Evolutionary conservation across 2,888 invertebrate species (phyloP), one percentile per base, ranked within the genome.

Genomic region (Ophion obscuratus): DNA sequence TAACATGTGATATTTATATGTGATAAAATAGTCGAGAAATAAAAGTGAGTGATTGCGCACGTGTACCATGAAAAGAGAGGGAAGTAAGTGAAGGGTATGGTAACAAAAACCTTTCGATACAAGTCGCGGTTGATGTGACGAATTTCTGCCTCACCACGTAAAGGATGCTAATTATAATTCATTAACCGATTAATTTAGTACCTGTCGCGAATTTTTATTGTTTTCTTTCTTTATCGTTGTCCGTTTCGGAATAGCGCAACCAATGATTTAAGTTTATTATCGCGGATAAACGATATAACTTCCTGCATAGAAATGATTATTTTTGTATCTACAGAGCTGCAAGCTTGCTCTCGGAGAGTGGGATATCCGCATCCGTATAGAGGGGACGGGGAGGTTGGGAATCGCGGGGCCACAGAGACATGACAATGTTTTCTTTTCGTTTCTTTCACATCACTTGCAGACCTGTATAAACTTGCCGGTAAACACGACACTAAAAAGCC

Each of bases 371-470:
- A 47, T 81, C 74, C 40, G 40, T 40, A 9, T 70, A 57, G 78
- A 74, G 64, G 70, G 27, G 70, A 64, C 36, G 79, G 79, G 44
- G 40, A 79, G 70, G 82, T 27, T 76, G 82, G 66, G 74, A 79
- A 14, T 17, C 59, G 24, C 47, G 68, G 64, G 85, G 85, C 85
- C 81, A 85, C 82, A 79, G 82, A 85, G 82, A 53, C 47, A 85
- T 82, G 82, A 82, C 85, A 82, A 85, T 81, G 57, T 82, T 83
- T 78, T 83, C 61, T 71, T 71, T 71, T 76, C 73, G 73, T 68
- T 47, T 68, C 27, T 44, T 62, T 11, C 17, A 27, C 27, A 4
- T 62, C 61, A 62, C 61, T 81, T 81, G 78, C 81, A 78, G 74
- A 81, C 71, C 31, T 27, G 62, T 20, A 47, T 0, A n/a, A n/a